phyloP scores from a whole-genome alignment of 2,888 invertebrate species.

The Terebella lapidaria region DNA sequence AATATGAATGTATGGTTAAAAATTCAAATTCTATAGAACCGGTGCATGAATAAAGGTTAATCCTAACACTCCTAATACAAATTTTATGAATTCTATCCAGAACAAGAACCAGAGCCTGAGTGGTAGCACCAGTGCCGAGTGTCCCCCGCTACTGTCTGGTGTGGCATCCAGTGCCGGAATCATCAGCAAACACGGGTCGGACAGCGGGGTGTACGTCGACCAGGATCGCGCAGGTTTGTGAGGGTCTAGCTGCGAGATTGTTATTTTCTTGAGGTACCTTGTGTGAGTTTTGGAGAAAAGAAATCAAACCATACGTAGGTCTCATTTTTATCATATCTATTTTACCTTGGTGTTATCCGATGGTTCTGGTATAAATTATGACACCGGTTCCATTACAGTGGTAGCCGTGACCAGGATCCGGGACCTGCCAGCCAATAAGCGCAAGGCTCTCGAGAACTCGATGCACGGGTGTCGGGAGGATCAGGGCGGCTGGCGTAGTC shows the following conservation, averaged over 20 bases:
- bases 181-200: constrained; percentile 28
- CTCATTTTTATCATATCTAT: too few species aligned
- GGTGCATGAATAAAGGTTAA: too few species aligned
- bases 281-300: too few species aligned
- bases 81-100: too few species aligned
- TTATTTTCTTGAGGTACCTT: too few species aligned
- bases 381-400: too few species aligned
- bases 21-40: too few species aligned
- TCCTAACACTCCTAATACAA: too few species aligned
- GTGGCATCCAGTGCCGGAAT: constrained; percentile 6
- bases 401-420: constrained; percentile 22
- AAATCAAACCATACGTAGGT: too few species aligned
- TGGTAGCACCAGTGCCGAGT: background rate
- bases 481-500: constrained; percentile 29
- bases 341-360: too few species aligned
- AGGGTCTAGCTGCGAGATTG: background rate
- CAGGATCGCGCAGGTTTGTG: constrained; percentile 24
- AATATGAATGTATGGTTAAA: too few species aligned
- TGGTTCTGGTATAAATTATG: too few species aligned
- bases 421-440: constrained; percentile 32
- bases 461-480: constrained; percentile 19
- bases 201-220: constrained; percentile 41
- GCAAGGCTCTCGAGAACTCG: constrained; percentile 31
- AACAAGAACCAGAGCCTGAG: background rate
- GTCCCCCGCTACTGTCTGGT: background rate